Conservation (phyloP, 2,113 vertebrate genomes). For the Ceyx cyanopectus region DNA sequence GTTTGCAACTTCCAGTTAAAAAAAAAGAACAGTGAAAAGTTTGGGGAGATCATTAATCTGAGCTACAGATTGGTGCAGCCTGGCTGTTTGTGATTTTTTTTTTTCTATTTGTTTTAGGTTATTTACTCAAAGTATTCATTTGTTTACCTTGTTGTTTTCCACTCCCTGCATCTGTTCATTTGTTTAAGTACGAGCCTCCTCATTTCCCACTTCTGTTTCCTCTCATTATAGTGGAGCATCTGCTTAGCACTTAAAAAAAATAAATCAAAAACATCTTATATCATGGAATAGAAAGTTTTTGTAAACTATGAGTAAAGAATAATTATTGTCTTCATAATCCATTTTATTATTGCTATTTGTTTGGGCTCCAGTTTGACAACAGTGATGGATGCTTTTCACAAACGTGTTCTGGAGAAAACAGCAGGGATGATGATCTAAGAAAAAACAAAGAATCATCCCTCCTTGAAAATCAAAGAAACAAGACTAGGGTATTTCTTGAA, state of each 20-base stretch:
- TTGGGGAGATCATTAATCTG: background rate
- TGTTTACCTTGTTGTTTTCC: slow-evolving; percentile 72
- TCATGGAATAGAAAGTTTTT: slow-evolving; percentile 10
- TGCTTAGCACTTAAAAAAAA: slow-evolving; percentile 53
- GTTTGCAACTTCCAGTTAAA: background rate
- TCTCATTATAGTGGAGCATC: slow-evolving; percentile 71
- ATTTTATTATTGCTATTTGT: background rate
- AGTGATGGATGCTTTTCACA: background rate
- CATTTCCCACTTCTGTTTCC: slow-evolving; percentile 65
- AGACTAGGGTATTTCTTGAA: background rate
- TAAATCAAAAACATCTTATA: slow-evolving; percentile 30
- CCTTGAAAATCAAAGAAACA: background rate
- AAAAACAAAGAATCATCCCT: background rate
- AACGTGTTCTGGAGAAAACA: background rate
- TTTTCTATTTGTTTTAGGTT: slow-evolving; percentile 31
- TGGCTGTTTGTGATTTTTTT: background rate
- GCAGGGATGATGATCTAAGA: fast-evolving
- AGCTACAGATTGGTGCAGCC: background rate
- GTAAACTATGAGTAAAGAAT: background rate
- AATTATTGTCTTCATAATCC: background rate
- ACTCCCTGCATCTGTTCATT: slow-evolving; percentile 74
- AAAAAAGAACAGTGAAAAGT: background rate
- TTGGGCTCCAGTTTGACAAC: background rate
- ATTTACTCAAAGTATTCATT: slow-evolving; percentile 66
- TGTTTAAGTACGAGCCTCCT: slow-evolving; percentile 65